These are phyloP conservation scores for Scophthalmus maximus DNA, from an alignment of 2,113 vertebrate species.

Conservation along the genomic window DNA sequence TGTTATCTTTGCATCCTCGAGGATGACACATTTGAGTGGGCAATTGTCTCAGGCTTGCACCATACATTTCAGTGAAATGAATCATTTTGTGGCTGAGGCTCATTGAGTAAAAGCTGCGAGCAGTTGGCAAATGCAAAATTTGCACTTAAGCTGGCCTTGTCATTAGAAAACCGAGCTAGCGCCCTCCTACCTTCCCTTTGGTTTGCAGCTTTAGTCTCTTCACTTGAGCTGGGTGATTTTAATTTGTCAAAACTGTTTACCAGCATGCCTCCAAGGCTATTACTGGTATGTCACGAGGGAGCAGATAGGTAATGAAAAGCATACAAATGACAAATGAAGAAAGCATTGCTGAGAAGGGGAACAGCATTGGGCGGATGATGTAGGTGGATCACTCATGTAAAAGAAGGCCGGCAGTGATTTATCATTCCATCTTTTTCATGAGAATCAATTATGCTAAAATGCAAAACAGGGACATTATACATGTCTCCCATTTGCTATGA, in stretches of 20 bases:
- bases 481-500: conserved; percentile 79
- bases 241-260: conserved; percentile 88
- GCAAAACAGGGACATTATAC: conserved; percentile 79
- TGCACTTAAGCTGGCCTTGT: conserved; percentile 56
- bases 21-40: conserved; percentile 45
- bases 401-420: conserved; percentile 71
- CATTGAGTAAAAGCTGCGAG: conserved; percentile 30
- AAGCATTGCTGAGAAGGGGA: conserved; percentile 47
- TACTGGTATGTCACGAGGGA: conserved; percentile 81
- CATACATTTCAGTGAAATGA: conserved; percentile 40
- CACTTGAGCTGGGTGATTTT: conserved; percentile 81
- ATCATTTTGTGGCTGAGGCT: conserved; percentile 40
- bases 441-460: conserved; percentile 84
- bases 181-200: conserved; percentile 32
- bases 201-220: conserved; percentile 68
- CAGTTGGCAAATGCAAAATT: not conserved
- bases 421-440: conserved; percentile 83
- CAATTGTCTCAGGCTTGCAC: conserved; percentile 28
- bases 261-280: conserved; percentile 83
- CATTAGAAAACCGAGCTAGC: conserved; percentile 21
- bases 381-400: conserved; percentile 65
- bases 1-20: conserved; percentile 36
- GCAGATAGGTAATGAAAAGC: conserved; percentile 83
- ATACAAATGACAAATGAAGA: conserved; percentile 81
- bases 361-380: conserved; percentile 54